Percentiles rank a stretch among this genome's conserved stretches.
phyloP scores from a whole-genome alignment of 2,113 vertebrate genomes.

The Microtus pennsylvanicus region DNA sequence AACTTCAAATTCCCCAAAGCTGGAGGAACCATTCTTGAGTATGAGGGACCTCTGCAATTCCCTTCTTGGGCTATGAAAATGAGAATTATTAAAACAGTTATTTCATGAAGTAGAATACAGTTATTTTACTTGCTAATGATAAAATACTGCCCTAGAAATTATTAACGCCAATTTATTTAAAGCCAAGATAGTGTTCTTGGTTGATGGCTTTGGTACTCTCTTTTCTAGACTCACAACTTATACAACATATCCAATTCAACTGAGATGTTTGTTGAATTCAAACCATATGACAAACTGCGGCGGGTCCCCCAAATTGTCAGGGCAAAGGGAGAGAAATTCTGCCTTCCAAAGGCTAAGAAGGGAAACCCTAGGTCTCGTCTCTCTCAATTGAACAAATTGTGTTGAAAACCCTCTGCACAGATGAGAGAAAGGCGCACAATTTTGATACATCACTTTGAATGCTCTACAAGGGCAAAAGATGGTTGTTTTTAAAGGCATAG shows the following conservation, averaged over 20 bases:
- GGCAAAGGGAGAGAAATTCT: neutral
- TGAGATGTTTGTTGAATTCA: neutral
- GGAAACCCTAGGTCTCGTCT: neutral
- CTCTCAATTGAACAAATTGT: neutral
- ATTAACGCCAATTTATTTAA: constrained; percentile 24
- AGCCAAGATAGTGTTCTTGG: neutral
- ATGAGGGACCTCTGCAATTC: neutral
- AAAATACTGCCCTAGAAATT: neutral
- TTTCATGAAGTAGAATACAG: neutral
- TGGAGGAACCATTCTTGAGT: neutral
- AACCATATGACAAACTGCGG: neutral
- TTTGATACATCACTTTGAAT: neutral
- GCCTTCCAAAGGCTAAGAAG: neutral
- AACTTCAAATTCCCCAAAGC: constrained; percentile 54
- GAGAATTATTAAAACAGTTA: neutral
- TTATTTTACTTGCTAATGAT: neutral
- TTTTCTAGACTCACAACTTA: neutral
- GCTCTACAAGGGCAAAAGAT: neutral
- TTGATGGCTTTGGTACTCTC: neutral
- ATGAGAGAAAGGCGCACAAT: neutral
- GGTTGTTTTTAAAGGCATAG: neutral
- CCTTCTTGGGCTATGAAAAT: neutral
- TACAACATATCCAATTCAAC: constrained; percentile 8
- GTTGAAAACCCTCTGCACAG: neutral
- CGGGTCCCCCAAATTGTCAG: neutral